These are phyloP conservation scores for Drosophila antonietae DNA, from an alignment of 2,888 invertebrate species.

Conservation along the genomic window DNA sequence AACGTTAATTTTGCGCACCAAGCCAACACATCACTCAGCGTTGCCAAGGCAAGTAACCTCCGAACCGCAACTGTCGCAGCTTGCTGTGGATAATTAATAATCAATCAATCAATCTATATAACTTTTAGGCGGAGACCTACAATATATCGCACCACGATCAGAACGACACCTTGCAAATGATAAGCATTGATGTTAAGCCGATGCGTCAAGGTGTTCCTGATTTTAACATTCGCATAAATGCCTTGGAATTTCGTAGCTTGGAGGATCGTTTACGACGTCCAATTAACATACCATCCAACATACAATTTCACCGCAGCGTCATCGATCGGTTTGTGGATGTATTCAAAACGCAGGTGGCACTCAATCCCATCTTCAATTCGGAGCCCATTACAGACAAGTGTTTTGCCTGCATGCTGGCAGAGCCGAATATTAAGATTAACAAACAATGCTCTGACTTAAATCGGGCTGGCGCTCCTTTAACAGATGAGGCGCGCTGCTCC, in stretches of 20 bases:
- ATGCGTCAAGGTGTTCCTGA: slow-evolving; percentile 86
- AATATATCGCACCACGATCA: slow-evolving; percentile 88
- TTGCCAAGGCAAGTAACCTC: slow-evolving; percentile 86
- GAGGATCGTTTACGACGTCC: slow-evolving; percentile 89
- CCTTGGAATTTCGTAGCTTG: slow-evolving; percentile 91
- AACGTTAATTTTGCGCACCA: slow-evolving; percentile 91
- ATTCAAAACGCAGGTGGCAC: slow-evolving; percentile 90
- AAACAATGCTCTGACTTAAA: slow-evolving; percentile 88
- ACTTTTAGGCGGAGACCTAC: slow-evolving; percentile 88
- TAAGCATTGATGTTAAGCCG: slow-evolving; percentile 92
- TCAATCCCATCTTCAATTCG: slow-evolving; percentile 88
- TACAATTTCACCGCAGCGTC: slow-evolving; percentile 91
- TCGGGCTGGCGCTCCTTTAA: slow-evolving; percentile 83
- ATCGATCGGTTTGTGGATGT: slow-evolving; percentile 93
- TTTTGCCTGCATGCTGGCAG: slow-evolving; percentile 94
- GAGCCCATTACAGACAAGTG: slow-evolving; percentile 93
- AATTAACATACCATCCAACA: slow-evolving; percentile 88
- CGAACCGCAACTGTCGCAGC: too few relatives aligned
- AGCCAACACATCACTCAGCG: slow-evolving; percentile 90
- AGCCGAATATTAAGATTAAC: slow-evolving; percentile 91
- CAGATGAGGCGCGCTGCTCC: slow-evolving; percentile 82
- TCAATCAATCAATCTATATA: not conserved
- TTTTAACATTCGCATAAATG: slow-evolving; percentile 91
- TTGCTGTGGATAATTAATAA: not conserved
- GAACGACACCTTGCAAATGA: slow-evolving; percentile 90